These are phyloP conservation scores for Catocala fraxini DNA, from an alignment of 2,888 invertebrate genomes.

Conservation along the genomic window DNA sequence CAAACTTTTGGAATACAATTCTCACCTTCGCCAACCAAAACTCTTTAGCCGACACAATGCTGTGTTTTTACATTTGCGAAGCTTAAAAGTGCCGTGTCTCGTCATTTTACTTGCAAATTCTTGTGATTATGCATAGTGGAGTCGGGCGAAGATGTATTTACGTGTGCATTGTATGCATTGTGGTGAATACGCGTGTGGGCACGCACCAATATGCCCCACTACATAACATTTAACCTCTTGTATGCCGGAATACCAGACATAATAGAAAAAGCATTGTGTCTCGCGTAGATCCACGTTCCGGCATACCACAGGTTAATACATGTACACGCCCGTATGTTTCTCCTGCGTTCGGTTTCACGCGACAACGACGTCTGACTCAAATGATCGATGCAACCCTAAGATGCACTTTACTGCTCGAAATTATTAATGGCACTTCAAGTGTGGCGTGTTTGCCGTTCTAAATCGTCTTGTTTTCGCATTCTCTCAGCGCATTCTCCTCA, in stretches of 20 bases:
- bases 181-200: constrained; percentile 71
- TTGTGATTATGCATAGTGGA: constrained; percentile 80
- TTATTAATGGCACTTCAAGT: constrained; percentile 59
- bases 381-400: constrained; percentile 70
- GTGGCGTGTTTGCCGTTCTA: constrained; percentile 44
- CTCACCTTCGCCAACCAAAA: constrained; percentile 49
- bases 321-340: constrained; percentile 52
- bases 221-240: constrained; percentile 45
- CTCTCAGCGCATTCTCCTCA: constrained; percentile 34
- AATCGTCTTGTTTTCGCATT: constrained; percentile 47
- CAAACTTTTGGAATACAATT: constrained; percentile 65
- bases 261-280: no score
- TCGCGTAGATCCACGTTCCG: no score
- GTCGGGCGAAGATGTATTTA: constrained; percentile 78
- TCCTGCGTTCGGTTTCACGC: constrained; percentile 64
- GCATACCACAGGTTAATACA: no score
- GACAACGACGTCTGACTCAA: constrained; percentile 58
- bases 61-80: constrained; percentile 75
- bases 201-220: constrained; percentile 64
- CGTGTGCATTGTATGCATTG: constrained; percentile 80
- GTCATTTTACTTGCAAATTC: constrained; percentile 84
- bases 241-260: no score
- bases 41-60: constrained; percentile 69
- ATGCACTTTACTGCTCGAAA: constrained; percentile 62
- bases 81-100: constrained; percentile 78